Base-by-base conservation (phyloP, 2,797 vertebrate species). In the Sebastolobus altivelis region DNA sequence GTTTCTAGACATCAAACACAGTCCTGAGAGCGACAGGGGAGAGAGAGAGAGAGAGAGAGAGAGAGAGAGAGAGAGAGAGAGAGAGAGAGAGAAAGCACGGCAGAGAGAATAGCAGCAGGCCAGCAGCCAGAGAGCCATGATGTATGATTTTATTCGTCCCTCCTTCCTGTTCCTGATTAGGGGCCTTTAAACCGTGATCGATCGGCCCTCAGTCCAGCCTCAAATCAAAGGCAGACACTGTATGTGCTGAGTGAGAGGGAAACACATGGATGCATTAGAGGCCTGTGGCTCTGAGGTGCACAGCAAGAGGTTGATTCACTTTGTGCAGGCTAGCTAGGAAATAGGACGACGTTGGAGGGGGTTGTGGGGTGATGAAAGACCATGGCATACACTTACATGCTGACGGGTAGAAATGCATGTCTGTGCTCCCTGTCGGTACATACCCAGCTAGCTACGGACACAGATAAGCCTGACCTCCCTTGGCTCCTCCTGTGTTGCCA, bases 221-320 rank as follows among this genome's bases (percentile, higher is more conserved):
- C 88, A 91, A 94, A 95, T 95, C 92, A 95, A 94, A 94, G 90
- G 83, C 92, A 93, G 94, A 92, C 90, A 83, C 87, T 81, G 86
- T 88, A 89, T 90, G 85, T 87, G 86, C 88, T 87, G 92, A 93
- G 87, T 89, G 87, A 91, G 76, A 82, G 81, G 82, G 88, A 91
- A 93, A 91, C 88, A 91, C 88, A 85, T 83, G 85, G 86, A 84
- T 83, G 77, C 87, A 89, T 88, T 89, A 89, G 72, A 74, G 83
- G 77, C 85, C 85, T 80, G 77, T 84, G 85, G 87, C 86, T 87
- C 81, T 77, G 80, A 83, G 86, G 79, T 73, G 83, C 93, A 91
- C 94, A 94, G 93, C 88, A 6, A 92, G 93, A 91, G 93, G 92
- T 93, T 94, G 93, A 94, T 94, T 95, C 89, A 88, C 88, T 90